Evolutionary conservation across 2,888 invertebrate species (phyloP).

Genomic region (Drosophila ustulata): DNA sequence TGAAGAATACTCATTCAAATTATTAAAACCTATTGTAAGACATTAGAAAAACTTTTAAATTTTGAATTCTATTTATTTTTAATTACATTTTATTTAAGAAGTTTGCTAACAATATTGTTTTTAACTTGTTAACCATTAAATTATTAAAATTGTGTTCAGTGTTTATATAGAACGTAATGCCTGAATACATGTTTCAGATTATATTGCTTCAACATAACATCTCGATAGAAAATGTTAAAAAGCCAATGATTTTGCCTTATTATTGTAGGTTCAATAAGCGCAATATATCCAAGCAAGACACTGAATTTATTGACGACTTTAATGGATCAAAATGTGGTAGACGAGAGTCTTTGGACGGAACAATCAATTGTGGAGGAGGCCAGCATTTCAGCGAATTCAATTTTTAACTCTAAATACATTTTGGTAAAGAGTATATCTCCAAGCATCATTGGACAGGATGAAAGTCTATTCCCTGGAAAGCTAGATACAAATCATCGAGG

Average conservation of each 20-base stretch:
- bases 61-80: too few relatives aligned
- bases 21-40: too few relatives aligned
- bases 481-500: constrained; percentile 32
- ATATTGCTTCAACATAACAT: neutral
- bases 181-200: constrained; percentile 25
- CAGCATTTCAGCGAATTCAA: constrained; percentile 21
- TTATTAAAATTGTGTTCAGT: neutral
- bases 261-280: constrained; percentile 57
- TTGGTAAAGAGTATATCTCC: constrained; percentile 53
- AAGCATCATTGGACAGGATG: constrained; percentile 10
- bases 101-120: neutral
- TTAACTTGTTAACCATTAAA: neutral
- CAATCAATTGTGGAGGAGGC: constrained; percentile 72
- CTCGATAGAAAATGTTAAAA: neutral
- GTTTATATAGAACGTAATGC: neutral
- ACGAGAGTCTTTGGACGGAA: constrained; percentile 80
- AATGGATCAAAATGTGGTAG: constrained; percentile 71
- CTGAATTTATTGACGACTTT: constrained; percentile 70
- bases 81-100: neutral
- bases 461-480: constrained; percentile 24
- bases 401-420: constrained; percentile 56
- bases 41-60: too few relatives aligned
- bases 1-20: too few relatives aligned
- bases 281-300: constrained; percentile 39
- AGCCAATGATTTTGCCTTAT: constrained; percentile 24